Evolutionary conservation across 2,797 vertebrate species (phyloP).

Genomic region (Spea hammondii): DNA sequence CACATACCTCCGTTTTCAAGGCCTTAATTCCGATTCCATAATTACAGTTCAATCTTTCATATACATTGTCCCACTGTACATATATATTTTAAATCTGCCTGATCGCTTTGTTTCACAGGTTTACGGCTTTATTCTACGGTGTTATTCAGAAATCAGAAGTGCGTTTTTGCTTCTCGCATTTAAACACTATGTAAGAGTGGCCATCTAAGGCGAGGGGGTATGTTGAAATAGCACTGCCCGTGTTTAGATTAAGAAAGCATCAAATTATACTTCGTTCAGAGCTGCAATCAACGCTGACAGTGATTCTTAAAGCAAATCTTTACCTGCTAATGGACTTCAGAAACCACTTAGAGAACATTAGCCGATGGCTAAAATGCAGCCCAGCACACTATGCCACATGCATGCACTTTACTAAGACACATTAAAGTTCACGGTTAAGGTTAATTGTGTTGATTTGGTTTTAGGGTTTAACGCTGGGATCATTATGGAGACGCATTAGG

Average conservation of each 20-base stretch:
- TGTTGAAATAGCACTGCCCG: constrained; percentile 7
- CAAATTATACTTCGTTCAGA: neutral
- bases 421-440: constrained; percentile 23
- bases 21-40: too few relatives aligned
- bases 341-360: constrained; percentile 48
- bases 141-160: too few relatives aligned
- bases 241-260: constrained; percentile 17
- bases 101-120: too few relatives aligned
- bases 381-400: constrained; percentile 12
- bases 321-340: constrained; percentile 43
- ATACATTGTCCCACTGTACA: neutral
- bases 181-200: neutral
- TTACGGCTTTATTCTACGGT: too few relatives aligned
- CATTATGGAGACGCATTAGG: constrained; percentile 8
- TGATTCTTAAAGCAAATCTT: constrained; percentile 40
- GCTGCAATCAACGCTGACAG: constrained; percentile 29
- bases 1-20: too few relatives aligned
- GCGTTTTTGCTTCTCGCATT: neutral
- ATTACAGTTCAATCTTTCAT: neutral
- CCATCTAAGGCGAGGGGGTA: constrained; percentile 6
- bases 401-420: constrained; percentile 7
- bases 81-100: too few relatives aligned
- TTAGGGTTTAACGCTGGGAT: constrained; percentile 1
- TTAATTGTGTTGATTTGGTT: constrained; percentile 31
- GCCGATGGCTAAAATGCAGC: constrained; percentile 27